These are phyloP conservation scores for Ibycter americanus DNA, from an alignment of 2,797 vertebrate species.

Conservation along the genomic window DNA sequence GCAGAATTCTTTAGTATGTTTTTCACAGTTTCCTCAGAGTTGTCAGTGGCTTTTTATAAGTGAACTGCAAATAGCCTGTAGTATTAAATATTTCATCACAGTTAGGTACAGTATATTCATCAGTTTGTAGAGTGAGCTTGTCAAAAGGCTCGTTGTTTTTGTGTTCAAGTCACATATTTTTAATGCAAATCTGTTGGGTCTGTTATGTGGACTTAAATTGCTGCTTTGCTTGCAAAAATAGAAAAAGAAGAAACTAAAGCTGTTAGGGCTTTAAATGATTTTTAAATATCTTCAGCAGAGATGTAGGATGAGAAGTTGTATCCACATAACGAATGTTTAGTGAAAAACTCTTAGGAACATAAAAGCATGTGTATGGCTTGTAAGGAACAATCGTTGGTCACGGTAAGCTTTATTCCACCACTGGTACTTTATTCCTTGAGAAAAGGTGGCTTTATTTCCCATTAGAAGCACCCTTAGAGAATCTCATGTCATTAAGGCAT, in stretches of 20 bases:
- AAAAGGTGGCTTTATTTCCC: neutral
- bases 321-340: neutral
- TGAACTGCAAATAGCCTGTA: slow-evolving; percentile 45
- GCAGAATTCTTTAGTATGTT: slow-evolving; percentile 59
- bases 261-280: slow-evolving; percentile 16
- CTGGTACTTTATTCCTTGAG: neutral
- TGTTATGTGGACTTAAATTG: slow-evolving; percentile 45
- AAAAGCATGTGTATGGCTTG: neutral
- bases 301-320: neutral
- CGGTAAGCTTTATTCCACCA: neutral
- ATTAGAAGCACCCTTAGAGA: neutral
- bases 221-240: slow-evolving; percentile 30
- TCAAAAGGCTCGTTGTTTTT: slow-evolving; percentile 39
- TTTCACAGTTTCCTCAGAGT: slow-evolving; percentile 25
- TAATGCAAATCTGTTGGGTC: slow-evolving; percentile 44
- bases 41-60: slow-evolving; percentile 54
- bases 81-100: slow-evolving; percentile 70
- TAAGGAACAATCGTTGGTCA: neutral
- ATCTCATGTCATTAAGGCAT: neutral
- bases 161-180: slow-evolving; percentile 39
- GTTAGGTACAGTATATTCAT: slow-evolving; percentile 47
- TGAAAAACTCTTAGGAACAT: neutral
- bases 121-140: slow-evolving; percentile 42
- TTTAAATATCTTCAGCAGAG: neutral
- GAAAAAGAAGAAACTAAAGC: neutral